A percentile compares a stretch with the other conserved stretches of the same genome.
Evolutionary conservation across 2,113 vertebrate genomes (phyloP).

Genomic region (Cynopterus brachyotis): DNA sequence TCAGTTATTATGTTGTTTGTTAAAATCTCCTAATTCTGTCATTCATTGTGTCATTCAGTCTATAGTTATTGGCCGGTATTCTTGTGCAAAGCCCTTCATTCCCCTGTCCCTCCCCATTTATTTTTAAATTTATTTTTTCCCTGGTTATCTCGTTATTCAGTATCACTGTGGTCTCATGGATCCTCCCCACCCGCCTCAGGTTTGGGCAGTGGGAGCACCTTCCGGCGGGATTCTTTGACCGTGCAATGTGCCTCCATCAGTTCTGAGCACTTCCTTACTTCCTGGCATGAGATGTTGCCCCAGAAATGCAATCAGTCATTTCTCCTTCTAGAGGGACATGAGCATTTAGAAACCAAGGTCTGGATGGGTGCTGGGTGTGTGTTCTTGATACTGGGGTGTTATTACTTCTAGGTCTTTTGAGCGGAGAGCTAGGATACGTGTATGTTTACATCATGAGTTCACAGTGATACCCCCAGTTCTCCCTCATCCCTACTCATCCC

Average conservation of each 20-base stretch:
- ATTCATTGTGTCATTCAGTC: too few species aligned
- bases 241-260: background rate
- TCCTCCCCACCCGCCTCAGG: background rate
- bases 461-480: background rate
- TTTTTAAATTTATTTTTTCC: background rate
- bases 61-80: background rate
- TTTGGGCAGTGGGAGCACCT: background rate
- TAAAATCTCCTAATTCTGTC: background rate
- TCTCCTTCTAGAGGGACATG: background rate
- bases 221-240: background rate
- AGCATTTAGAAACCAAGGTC: background rate
- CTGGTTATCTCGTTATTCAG: too few species aligned
- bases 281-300: too few species aligned
- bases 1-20: rapidly evolving
- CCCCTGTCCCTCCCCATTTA: rapidly evolving
- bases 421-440: background rate
- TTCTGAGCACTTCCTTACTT: background rate
- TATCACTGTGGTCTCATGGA: background rate
- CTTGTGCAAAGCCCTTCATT: background rate
- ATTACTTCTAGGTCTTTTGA: background rate
- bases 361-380: background rate
- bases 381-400: background rate
- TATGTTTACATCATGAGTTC: background rate
- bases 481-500: background rate
- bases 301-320: background rate